These are phyloP conservation scores for Megalopta genalis DNA, from an alignment of 1,140 invertebrate species.

Conservation along the genomic window DNA sequence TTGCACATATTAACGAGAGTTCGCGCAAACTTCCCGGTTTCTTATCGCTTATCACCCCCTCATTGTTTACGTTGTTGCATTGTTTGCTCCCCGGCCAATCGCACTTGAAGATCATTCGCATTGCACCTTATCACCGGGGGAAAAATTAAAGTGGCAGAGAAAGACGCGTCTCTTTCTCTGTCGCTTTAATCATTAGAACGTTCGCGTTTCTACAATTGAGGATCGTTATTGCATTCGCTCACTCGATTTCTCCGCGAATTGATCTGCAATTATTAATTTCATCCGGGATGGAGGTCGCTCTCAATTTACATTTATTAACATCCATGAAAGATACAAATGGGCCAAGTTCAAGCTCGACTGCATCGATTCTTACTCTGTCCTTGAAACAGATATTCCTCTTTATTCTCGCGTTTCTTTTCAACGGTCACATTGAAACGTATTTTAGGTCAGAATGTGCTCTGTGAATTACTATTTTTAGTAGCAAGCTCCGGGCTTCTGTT, in stretches of 20 bases:
- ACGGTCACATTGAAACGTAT: background rate
- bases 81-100: background rate
- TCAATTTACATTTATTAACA: background rate
- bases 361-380: background rate
- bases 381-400: background rate
- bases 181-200: background rate
- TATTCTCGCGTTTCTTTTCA: too few relatives aligned
- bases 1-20: background rate
- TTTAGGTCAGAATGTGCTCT: too few relatives aligned
- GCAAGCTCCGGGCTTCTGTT: too few relatives aligned
- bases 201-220: background rate
- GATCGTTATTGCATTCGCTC: too few relatives aligned
- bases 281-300: background rate
- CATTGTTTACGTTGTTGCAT: constrained; percentile 4
- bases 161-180: too few relatives aligned
- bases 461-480: too few relatives aligned
- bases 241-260: too few relatives aligned
- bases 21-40: background rate
- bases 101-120: background rate
- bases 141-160: too few relatives aligned
- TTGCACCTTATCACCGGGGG: background rate
- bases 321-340: background rate
- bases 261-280: background rate
- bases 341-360: background rate
- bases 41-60: background rate